Conservation (phyloP, 2,113 vertebrate species). For the Poeciliopsis retropinna region DNA sequence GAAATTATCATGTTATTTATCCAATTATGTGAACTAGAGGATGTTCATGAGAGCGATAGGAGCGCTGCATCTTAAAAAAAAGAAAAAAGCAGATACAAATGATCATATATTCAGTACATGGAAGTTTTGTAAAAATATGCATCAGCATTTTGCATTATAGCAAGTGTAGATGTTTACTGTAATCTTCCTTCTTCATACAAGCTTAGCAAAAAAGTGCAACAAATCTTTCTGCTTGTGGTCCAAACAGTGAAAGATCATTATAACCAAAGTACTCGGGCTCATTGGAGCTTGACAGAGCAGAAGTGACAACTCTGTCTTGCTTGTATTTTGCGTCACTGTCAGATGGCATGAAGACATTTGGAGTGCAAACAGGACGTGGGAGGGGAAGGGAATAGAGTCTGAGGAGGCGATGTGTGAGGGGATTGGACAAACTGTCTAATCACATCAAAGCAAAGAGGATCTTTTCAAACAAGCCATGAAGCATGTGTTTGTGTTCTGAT, state of each 20-base stretch:
- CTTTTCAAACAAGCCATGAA: conserved; percentile 25
- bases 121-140: too few relatives aligned
- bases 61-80: too few relatives aligned
- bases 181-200: neutral
- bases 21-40: too few relatives aligned
- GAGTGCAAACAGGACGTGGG: conserved; percentile 14
- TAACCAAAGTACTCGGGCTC: conserved; percentile 12
- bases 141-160: too few relatives aligned
- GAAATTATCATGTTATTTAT: too few relatives aligned
- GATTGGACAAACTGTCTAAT: conserved; percentile 27
- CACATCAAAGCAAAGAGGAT: conserved; percentile 16
- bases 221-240: neutral
- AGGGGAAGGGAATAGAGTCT: conserved; percentile 13
- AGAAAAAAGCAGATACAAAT: too few relatives aligned
- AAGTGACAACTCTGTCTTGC: conserved; percentile 29
- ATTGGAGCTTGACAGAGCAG: conserved; percentile 31
- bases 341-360: conserved; percentile 44
- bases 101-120: too few relatives aligned
- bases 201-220: neutral
- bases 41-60: too few relatives aligned
- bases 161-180: neutral
- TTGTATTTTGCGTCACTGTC: neutral
- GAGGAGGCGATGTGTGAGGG: neutral
- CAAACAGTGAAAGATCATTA: conserved; percentile 17
- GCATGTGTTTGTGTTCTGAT: conserved; percentile 18